Evolutionary conservation across 2,113 vertebrate genomes (phyloP).

Genomic region (Leuciscus idus): DNA sequence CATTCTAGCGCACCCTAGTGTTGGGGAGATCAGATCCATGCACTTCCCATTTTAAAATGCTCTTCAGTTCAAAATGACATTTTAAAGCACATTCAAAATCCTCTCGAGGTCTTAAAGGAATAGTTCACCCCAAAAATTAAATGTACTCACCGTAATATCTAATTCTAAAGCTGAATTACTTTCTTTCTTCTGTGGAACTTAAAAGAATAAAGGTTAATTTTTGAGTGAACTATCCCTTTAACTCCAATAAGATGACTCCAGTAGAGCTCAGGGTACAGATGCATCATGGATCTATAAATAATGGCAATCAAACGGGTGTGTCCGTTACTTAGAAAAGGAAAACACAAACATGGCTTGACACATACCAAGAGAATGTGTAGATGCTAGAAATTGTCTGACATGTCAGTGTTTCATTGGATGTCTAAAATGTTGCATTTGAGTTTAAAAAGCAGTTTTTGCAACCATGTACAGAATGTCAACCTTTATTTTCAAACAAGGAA

Average conservation of each 20-base stretch:
- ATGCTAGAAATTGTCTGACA: background rate
- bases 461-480: background rate
- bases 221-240: background rate
- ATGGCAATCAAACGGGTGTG: slow-evolving; percentile 43
- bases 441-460: background rate
- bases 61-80: background rate
- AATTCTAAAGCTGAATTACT: too few relatives aligned
- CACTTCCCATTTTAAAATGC: background rate
- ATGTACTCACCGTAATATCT: too few relatives aligned
- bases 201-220: background rate
- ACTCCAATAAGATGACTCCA: background rate
- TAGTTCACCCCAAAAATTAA: background rate
- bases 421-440: background rate
- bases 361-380: background rate
- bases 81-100: background rate
- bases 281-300: slow-evolving; percentile 52
- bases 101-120: background rate
- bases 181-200: too few relatives aligned
- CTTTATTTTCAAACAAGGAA: slow-evolving; percentile 27
- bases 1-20: background rate
- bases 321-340: slow-evolving; percentile 40
- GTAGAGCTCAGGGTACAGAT: background rate
- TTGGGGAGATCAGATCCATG: background rate
- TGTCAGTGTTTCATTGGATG: background rate
- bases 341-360: slow-evolving; percentile 23